These are phyloP conservation scores for Neodontobutis hainanensis DNA, from an alignment of 2,113 vertebrate species.

Conservation along the genomic window DNA sequence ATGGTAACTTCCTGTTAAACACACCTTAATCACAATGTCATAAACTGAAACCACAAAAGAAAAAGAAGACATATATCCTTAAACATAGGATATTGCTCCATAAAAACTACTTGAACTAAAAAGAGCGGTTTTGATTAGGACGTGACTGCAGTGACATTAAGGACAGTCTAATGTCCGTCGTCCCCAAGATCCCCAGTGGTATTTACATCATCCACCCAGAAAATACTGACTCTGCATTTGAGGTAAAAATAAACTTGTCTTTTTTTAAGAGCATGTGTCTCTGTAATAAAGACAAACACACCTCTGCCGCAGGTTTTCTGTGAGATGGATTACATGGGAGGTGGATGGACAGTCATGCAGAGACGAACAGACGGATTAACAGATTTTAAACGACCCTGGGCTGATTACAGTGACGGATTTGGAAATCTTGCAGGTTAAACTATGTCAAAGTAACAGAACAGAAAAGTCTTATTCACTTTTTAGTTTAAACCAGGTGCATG, in stretches of 20 bases:
- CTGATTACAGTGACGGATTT: conserved; percentile 88
- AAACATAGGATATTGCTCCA: no score
- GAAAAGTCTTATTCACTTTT: no score
- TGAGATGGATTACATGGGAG: conserved; percentile 94
- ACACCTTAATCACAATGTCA: not conserved
- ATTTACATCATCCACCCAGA: conserved; percentile 91
- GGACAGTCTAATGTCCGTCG: conserved; percentile 82
- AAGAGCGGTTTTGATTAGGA: conserved; percentile 70
- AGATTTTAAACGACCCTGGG: conserved; percentile 87
- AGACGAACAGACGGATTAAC: conserved; percentile 83
- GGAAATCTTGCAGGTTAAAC: conserved; percentile 86
- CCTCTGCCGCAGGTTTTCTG: conserved; percentile 85
- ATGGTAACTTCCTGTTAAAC: conserved; percentile 75
- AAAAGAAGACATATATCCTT: no score
- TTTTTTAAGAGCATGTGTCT: not conserved
- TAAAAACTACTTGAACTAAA: not conserved
- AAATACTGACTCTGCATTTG: conserved; percentile 87
- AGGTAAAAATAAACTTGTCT: conserved; percentile 75
- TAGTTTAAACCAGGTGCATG: no score
- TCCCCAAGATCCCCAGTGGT: conserved; percentile 92
- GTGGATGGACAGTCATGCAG: conserved; percentile 91
- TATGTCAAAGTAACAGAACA: no score
- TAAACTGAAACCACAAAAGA: no score
- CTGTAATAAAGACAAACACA: conserved; percentile 8
- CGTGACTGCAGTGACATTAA: conserved; percentile 91